These are phyloP conservation scores for Orius laevigatus DNA, from an alignment of 1,140 invertebrate genomes.

Conservation along the genomic window DNA sequence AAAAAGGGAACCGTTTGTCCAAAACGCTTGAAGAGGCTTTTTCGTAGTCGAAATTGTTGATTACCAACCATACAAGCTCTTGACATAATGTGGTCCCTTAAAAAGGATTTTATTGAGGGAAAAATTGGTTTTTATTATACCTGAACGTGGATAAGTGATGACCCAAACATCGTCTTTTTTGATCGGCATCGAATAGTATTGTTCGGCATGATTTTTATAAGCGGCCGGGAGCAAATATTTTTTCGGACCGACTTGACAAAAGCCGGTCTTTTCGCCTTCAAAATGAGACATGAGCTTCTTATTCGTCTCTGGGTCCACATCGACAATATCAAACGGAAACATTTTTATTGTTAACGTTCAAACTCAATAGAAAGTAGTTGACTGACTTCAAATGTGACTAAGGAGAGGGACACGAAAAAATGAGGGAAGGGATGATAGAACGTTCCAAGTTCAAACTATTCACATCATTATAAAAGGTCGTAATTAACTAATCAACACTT, in stretches of 20 bases:
- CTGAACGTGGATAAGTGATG: slow-evolving; percentile 58
- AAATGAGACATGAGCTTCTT: neutral
- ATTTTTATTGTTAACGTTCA: neutral
- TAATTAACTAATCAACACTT: too few species aligned
- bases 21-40: slow-evolving; percentile 26
- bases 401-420: too few species aligned
- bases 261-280: slow-evolving; percentile 49
- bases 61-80: slow-evolving; percentile 27
- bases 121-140: slow-evolving; percentile 24
- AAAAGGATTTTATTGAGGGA: neutral
- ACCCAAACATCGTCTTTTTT: slow-evolving; percentile 46
- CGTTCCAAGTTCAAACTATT: too few species aligned
- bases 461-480: too few species aligned
- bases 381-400: too few species aligned
- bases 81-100: slow-evolving; percentile 30
- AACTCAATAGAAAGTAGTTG: too few species aligned
- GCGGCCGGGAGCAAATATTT: slow-evolving; percentile 51
- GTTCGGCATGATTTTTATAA: slow-evolving; percentile 40
- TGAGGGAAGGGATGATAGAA: too few species aligned
- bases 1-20: slow-evolving; percentile 31
- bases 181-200: slow-evolving; percentile 46
- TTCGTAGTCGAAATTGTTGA: slow-evolving; percentile 27
- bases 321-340: neutral
- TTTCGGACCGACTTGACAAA: slow-evolving; percentile 50
- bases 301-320: neutral